Evolutionary conservation across 2,113 vertebrate species (phyloP).

Genomic region (Syngnathus typhle): DNA sequence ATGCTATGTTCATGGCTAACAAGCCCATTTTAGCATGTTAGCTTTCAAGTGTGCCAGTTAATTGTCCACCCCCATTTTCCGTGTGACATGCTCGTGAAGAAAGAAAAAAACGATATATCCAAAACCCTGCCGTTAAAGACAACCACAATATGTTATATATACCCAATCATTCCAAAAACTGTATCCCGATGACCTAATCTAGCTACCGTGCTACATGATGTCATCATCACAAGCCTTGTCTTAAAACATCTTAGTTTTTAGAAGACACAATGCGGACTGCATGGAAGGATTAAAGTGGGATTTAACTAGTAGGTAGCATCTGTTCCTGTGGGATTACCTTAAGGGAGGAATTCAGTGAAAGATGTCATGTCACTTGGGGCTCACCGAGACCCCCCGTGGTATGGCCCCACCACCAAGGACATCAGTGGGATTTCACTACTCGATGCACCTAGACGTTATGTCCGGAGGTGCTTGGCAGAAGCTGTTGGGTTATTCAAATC

Average conservation of each 20-base stretch:
- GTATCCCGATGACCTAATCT: neutral
- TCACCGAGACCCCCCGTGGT: constrained; percentile 26
- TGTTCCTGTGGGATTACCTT: constrained; percentile 65
- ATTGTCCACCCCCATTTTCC: too few species aligned
- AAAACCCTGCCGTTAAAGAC: neutral
- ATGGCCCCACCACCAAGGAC: constrained; percentile 2
- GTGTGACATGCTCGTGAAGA: too few species aligned
- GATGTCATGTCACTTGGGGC: constrained; percentile 40
- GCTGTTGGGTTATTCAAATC: neutral
- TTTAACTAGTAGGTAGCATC: constrained; percentile 66
- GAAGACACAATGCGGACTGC: neutral
- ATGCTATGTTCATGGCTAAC: neutral
- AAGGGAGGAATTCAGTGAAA: constrained; percentile 57
- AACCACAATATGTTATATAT: neutral
- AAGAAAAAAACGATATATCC: neutral
- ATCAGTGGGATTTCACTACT: constrained; percentile 37
- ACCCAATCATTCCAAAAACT: neutral
- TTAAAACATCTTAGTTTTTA: neutral
- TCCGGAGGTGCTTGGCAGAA: neutral
- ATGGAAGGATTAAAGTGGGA: neutral
- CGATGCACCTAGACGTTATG: too few species aligned
- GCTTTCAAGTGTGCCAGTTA: too few species aligned
- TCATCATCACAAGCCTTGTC: neutral
- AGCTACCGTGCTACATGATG: neutral
- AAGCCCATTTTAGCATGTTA: neutral